These are phyloP conservation scores for Leucozona laternaria DNA, from an alignment of 2,888 invertebrate genomes.

Conservation along the genomic window DNA sequence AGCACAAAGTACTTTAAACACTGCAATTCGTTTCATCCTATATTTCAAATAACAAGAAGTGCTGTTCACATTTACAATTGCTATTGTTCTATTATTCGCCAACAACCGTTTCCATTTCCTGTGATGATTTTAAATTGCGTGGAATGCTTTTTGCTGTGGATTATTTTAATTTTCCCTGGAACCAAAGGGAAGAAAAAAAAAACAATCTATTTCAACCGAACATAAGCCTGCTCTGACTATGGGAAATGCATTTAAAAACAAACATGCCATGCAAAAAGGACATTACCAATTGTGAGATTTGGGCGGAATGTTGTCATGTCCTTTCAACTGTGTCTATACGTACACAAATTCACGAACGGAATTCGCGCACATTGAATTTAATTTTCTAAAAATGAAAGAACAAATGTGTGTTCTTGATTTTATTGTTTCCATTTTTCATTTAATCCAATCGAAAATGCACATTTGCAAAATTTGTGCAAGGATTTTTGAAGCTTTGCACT, in stretches of 20 bases:
- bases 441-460: not conserved
- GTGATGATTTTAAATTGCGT: slow-evolving; percentile 28
- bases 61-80: not conserved
- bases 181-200: not conserved
- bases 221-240: not conserved
- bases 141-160: slow-evolving; percentile 1
- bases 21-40: slow-evolving; percentile 10
- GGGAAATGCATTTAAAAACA: slow-evolving; percentile 21
- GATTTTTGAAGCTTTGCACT: not conserved
- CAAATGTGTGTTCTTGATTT: slow-evolving; percentile 22
- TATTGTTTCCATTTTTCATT: not conserved
- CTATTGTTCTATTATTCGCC: slow-evolving; percentile 8
- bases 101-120: slow-evolving; percentile 25
- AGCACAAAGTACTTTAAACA: slow-evolving; percentile 18
- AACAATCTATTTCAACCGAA: slow-evolving; percentile 14
- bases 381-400: slow-evolving; percentile 28
- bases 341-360: slow-evolving; percentile 5
- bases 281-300: slow-evolving; percentile 26
- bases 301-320: not conserved
- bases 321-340: not conserved
- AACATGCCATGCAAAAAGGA: slow-evolving; percentile 25
- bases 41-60: slow-evolving; percentile 14
- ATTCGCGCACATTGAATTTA: slow-evolving; percentile 25
- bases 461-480: not conserved
- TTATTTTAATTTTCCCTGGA: not conserved